A percentile compares a stretch with the other conserved stretches of the same genome.
Conservation (phyloP, 2,113 vertebrate genomes). For the Junco hyemalis region DNA sequence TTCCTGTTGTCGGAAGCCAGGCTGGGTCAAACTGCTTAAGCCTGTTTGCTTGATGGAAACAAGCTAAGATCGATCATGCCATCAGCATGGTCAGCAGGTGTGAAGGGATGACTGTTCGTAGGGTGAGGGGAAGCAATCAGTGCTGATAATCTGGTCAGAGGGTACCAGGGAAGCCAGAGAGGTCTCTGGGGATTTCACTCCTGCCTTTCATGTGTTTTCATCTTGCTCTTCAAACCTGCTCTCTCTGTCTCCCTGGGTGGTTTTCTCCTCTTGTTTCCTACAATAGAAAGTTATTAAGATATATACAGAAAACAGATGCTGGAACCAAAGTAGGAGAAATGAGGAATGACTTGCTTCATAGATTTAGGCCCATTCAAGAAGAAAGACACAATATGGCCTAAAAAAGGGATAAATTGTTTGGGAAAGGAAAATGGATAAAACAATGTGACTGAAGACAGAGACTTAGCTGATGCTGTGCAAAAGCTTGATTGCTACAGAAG, state of each 20-base stretch:
- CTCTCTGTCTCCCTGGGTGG: not conserved
- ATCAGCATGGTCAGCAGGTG: not conserved
- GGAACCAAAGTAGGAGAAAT: slow-evolving; percentile 30
- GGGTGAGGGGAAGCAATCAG: not conserved
- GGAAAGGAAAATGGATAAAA: not conserved
- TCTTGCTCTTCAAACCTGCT: slow-evolving; percentile 7
- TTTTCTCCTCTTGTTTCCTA: slow-evolving; percentile 26
- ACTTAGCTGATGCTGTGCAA: not conserved
- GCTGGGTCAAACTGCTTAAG: not conserved
- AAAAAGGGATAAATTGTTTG: not conserved
- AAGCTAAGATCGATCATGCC: rapidly evolving
- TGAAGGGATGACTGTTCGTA: not conserved
- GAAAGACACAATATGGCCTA: not conserved
- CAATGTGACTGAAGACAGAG: not conserved
- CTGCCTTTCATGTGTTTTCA: not conserved
- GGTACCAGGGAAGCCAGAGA: not conserved
- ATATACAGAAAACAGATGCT: slow-evolving; percentile 15
- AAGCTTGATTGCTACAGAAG: not conserved
- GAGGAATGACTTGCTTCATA: not conserved
- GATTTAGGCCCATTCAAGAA: not conserved
- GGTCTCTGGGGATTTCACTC: not conserved
- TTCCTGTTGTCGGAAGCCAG: not conserved
- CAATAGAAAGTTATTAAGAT: slow-evolving; percentile 4
- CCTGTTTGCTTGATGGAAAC: not conserved
- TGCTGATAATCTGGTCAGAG: not conserved